These are phyloP conservation scores for Sus scrofa DNA, from an alignment of 2,113 vertebrate species.

Conservation along the genomic window T2T-Sscrofa CM000826.6:31322001-31322500, in stretches of 20 bases:
- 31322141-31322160: constrained; percentile 60
- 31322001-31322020: background rate
- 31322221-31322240: constrained; percentile 75
- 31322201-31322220: constrained; percentile 49
- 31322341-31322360: background rate
- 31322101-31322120: constrained; percentile 44
- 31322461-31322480: constrained; percentile 47
- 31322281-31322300: constrained; percentile 73
- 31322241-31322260: constrained; percentile 63
- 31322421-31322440: background rate
- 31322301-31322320: background rate
- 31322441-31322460: constrained; percentile 58
- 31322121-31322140: constrained; percentile 40
- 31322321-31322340: constrained; percentile 55
- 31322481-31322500: constrained; percentile 25
- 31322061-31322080: constrained; percentile 48
- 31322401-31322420: constrained; percentile 47
- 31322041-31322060: constrained; percentile 42
- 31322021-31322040: background rate
- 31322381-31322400: constrained; percentile 42
- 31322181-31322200: constrained; percentile 66
- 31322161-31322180: constrained; percentile 74
- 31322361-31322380: background rate
- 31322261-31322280: constrained; percentile 69
- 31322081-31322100: constrained; percentile 42